These are phyloP conservation scores for Nesidiocoris tenuis DNA, from an alignment of 2,888 invertebrate genomes.

Conservation along the genomic window DNA sequence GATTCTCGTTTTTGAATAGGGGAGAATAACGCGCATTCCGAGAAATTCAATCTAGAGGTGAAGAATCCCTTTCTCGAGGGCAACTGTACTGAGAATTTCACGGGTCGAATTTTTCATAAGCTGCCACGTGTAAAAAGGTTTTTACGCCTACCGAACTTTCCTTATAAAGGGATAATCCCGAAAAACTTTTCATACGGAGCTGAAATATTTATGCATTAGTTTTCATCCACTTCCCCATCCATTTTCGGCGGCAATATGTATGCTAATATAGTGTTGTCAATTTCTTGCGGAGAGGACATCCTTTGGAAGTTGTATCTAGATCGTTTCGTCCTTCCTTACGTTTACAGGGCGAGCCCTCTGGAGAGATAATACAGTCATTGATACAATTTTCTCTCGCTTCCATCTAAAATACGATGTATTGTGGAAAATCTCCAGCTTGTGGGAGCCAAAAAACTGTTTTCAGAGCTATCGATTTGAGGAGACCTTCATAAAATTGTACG, in stretches of 20 bases:
- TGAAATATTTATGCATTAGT: slow-evolving; percentile 24
- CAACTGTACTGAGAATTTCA: background rate
- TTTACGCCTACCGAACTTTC: background rate
- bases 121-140: slow-evolving; percentile 4
- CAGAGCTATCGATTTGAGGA: too few relatives aligned
- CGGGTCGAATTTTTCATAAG: slow-evolving; percentile 1
- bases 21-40: slow-evolving; percentile 5
- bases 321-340: too few relatives aligned
- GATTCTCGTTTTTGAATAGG: background rate
- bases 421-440: too few relatives aligned
- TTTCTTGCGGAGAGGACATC: background rate
- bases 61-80: slow-evolving; percentile 4
- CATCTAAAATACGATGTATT: too few relatives aligned
- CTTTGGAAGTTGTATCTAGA: background rate
- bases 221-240: slow-evolving; percentile 23
- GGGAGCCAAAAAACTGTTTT: too few relatives aligned
- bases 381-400: too few relatives aligned
- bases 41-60: slow-evolving; percentile 33
- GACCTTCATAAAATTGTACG: too few relatives aligned
- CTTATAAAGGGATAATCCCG: background rate
- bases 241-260: slow-evolving; percentile 26
- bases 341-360: too few relatives aligned
- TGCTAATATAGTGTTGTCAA: slow-evolving; percentile 21
- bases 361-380: too few relatives aligned
- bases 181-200: slow-evolving; percentile 8